phyloP scores from a whole-genome alignment of 2,113 vertebrate genomes.

The Eretmochelys imbricata region DNA sequence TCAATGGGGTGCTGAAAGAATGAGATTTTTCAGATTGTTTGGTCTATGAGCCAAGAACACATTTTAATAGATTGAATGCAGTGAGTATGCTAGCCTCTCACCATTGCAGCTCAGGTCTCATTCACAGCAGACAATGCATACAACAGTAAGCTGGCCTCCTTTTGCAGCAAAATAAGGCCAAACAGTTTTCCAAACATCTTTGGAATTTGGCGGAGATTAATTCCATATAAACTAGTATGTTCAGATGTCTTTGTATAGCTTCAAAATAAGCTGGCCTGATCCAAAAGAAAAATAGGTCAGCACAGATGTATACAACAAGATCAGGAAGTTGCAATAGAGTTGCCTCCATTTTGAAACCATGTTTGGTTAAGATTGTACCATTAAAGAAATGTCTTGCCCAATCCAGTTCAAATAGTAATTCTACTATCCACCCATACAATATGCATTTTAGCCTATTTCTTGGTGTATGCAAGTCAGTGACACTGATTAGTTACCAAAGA shows the following conservation, averaged over 20 bases:
- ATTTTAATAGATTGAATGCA: conserved; percentile 31
- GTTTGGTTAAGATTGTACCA: neutral
- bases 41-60: conserved; percentile 52
- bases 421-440: neutral
- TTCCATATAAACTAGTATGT: conserved; percentile 56
- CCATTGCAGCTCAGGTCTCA: neutral
- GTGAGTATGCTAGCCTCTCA: conserved; percentile 40
- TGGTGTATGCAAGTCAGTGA: neutral
- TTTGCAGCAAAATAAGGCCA: conserved; percentile 62
- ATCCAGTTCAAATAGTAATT: rapidly evolving
- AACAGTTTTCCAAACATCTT: conserved; percentile 63
- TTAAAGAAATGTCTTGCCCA: rapidly evolving
- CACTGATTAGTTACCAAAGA: neutral
- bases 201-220: conserved; percentile 67
- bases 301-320: neutral
- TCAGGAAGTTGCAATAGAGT: neutral
- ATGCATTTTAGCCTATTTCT: neutral
- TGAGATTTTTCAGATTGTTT: conserved; percentile 63
- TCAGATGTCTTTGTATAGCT: conserved; percentile 21
- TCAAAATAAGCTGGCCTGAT: conserved; percentile 42
- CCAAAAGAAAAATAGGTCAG: conserved; percentile 36
- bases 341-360: neutral
- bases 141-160: conserved; percentile 26
- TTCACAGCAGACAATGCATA: conserved; percentile 35
- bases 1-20: conserved; percentile 30